Base-by-base conservation (phyloP, 1,140 invertebrate species). In the Drosophila leontia region DNA sequence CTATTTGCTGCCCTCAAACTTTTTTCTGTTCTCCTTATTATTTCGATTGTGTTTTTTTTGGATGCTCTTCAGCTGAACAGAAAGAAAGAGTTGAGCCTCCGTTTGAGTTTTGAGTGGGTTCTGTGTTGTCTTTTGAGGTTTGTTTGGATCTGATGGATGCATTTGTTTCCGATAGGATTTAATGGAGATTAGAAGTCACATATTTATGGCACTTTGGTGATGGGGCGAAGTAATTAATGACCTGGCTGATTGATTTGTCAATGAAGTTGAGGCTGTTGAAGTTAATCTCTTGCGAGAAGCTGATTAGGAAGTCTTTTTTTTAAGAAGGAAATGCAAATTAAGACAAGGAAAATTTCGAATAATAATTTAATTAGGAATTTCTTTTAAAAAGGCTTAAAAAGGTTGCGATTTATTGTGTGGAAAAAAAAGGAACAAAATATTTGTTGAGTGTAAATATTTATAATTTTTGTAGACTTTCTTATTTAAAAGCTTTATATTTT, bases 1-100 rank as follows among this genome's bases (percentile, higher is more conserved):
- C 83, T 88, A 63, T 82, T 86, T 81, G 71, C 68, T 83, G 78
- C 71, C 68, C 68, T 75, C 86, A 59, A 77, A 80, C 59, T 82
- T 78, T 88, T 85, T 85, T 71, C 62, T 37, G 65, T 57, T 59
- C 63, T 77, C 64, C 69, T 60, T 69, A 37, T 17, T 37, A 71
- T 55, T 67, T 77, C 37, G 57, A 41, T 62, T 78, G 67, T 61
- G 68, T 70, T 70, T 78, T 78, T 75, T 78, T 72, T 69, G 42
- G 59, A 79, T 78, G 75, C 75, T 78, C 75, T 69, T 55, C 63
- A 55, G 19, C 15, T 9, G 34, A 35, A 47, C 48, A 13, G 53
- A 53, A 51, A 51, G 34, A 61, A 61, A 67, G 65, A 70, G 67
- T 70, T 70, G 61, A 50, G 61, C 29, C 26, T 35, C 26, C 32